phyloP scores from a whole-genome alignment of 2,797 vertebrate species.

The Podarcis siculus region DNA sequence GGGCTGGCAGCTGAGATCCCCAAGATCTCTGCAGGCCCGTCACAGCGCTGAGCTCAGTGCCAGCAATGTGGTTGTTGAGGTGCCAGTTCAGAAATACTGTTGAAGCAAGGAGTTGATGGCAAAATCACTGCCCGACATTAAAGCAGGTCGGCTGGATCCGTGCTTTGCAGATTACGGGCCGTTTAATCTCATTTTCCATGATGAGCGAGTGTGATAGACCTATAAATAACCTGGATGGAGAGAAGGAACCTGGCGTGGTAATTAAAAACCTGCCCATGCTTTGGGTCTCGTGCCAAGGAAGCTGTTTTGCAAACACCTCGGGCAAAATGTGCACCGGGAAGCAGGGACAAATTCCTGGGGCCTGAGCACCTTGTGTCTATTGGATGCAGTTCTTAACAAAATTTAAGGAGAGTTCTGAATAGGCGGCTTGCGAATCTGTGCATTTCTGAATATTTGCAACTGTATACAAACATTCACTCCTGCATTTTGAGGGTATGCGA shows the following conservation, averaged over 20 bases:
- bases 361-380: too few species aligned
- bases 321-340: neutral
- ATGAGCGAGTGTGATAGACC: constrained; percentile 10
- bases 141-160: neutral
- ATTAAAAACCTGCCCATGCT: neutral
- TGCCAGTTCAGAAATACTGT: neutral
- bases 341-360: too few species aligned
- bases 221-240: constrained; percentile 45
- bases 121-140: neutral
- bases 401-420: too few species aligned
- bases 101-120: neutral
- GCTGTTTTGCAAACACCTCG: neutral
- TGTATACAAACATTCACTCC: too few species aligned
- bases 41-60: fast-evolving
- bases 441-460: too few species aligned
- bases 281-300: neutral
- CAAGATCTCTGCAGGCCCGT: neutral
- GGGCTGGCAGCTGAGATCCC: too few species aligned
- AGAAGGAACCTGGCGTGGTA: neutral
- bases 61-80: too few species aligned
- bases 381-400: too few species aligned
- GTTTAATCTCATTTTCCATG: constrained; percentile 51
- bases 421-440: too few species aligned
- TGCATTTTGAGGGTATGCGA: too few species aligned
- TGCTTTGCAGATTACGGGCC: neutral